Base-by-base conservation (phyloP, 2,888 invertebrate species). In the Rotaria sp. region DNA sequence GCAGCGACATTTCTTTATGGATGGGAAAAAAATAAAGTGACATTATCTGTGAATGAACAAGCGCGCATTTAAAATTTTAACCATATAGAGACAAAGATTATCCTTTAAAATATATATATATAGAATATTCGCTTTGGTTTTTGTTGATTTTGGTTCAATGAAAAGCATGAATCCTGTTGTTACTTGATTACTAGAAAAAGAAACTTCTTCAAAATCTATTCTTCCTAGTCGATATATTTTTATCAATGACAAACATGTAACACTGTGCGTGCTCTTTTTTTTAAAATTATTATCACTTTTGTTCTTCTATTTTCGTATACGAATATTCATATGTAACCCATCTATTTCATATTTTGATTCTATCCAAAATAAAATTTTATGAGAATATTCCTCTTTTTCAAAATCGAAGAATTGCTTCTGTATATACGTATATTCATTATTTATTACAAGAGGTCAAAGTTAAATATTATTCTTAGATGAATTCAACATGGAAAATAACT, bases 1-100 rank as follows among this genome's bases (percentile, higher is more conserved):
- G 88, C 88, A 3, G 91, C 92, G 24, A 92, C 92, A 0, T 90
- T 93, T 88, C 88, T 92, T 67, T 92, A 93, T 88, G 91, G 90
- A 48, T 89, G 88, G 84, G 88, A 88, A 35, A 84, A 52, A n/a
- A 35, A 55, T 13, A 41, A 30, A 45, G 3, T 38, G 5, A n/a
- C 18, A 35, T 21, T 11, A 67, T 21, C 67, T 1, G 35, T 35
- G 10, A 1, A 26, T 11, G 80, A 80, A 18, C 45, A 41, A 80
- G 10, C 41, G 45, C 26, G n/a, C 8, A 18, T 80, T 80, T 80
- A 45, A 45, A 45, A 4, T 18, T 7, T 30, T 30, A 15, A 18
- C 18, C 0, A 67, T 18, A 67, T 52, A 52, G 4, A 52, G 11
- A 52, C 24, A 52, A 11, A 24, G 11, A 52, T 24, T 52, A 52